Percentiles rank a stretch among this genome's conserved stretches.
Conservation (phyloP, 2,797 vertebrate genomes). For the Anableps anableps region DNA sequence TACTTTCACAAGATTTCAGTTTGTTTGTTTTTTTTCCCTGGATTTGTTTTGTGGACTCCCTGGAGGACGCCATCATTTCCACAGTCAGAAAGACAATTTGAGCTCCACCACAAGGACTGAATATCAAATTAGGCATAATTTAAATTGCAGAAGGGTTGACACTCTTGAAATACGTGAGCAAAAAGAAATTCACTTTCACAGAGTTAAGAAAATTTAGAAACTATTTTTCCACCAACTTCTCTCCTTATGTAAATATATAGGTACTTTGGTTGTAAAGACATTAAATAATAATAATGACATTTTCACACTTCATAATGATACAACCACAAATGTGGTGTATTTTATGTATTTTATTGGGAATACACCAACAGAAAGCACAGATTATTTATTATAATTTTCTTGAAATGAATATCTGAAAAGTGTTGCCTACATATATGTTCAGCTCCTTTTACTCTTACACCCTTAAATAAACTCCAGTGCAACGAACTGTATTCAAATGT, state of each 20-base stretch:
- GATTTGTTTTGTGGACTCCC: slow-evolving; percentile 16
- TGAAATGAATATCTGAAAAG: background rate
- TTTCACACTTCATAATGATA: background rate
- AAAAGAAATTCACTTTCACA: slow-evolving; percentile 11
- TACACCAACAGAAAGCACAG: background rate
- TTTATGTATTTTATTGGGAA: background rate
- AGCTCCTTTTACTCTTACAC: too few relatives aligned
- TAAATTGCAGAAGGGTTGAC: slow-evolving; percentile 11
- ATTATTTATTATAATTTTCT: background rate
- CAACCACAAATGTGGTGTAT: background rate
- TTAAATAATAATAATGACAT: background rate
- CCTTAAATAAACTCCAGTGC: too few relatives aligned
- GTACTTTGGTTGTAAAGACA: slow-evolving; percentile 1
- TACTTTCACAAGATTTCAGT: background rate
- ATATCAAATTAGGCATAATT: slow-evolving; percentile 14
- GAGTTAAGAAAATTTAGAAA: slow-evolving; percentile 11
- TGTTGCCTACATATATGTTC: too few relatives aligned
- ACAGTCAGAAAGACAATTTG: slow-evolving; percentile 22
- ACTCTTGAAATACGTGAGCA: slow-evolving; percentile 11
- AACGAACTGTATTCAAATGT: too few relatives aligned
- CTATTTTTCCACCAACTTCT: background rate
- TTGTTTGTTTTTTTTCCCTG: background rate
- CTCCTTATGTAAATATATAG: slow-evolving; percentile 5
- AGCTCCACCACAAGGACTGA: slow-evolving; percentile 20
- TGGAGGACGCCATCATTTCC: slow-evolving; percentile 46